Conservation (phyloP, 2,888 invertebrate species). For the Eupithecia vulgata region DNA sequence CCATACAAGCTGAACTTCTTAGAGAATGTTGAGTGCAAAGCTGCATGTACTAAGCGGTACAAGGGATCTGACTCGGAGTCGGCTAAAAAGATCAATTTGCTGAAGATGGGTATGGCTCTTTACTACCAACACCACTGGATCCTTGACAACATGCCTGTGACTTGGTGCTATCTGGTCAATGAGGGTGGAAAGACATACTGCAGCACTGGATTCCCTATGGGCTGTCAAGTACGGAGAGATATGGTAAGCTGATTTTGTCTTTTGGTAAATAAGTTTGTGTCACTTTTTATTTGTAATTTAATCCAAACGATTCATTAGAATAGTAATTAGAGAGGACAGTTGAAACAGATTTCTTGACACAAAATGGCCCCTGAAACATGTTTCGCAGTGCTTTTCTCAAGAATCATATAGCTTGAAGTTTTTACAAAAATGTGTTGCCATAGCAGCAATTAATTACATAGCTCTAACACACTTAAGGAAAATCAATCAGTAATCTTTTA, state of each 20-base stretch:
- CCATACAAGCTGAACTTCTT: slow-evolving; percentile 95
- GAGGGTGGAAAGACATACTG: slow-evolving; percentile 90
- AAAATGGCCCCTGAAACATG: background rate
- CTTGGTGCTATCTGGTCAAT: slow-evolving; percentile 95
- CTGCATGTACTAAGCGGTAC: slow-evolving; percentile 88
- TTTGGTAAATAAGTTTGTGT: background rate
- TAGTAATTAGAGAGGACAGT: background rate
- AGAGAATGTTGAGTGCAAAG: slow-evolving; percentile 86
- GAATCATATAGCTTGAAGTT: background rate
- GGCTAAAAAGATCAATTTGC: slow-evolving; percentile 88
- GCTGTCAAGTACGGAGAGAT: slow-evolving; percentile 91
- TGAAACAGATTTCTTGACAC: background rate
- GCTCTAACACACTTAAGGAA: no score
- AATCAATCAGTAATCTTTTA: background rate
- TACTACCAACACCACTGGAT: slow-evolving; percentile 99
- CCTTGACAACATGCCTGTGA: slow-evolving; percentile 99
- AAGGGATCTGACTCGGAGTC: slow-evolving; percentile 85
- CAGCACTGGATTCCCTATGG: slow-evolving; percentile 98
- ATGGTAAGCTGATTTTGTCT: slow-evolving; percentile 61
- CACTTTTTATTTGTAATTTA: background rate
- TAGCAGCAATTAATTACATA: background rate
- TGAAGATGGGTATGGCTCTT: slow-evolving; percentile 95
- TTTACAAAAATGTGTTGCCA: background rate
- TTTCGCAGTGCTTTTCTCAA: background rate
- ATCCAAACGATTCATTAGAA: background rate